Conservation (phyloP, 2,797 vertebrate species). For the Danio aesculapii region DNA sequence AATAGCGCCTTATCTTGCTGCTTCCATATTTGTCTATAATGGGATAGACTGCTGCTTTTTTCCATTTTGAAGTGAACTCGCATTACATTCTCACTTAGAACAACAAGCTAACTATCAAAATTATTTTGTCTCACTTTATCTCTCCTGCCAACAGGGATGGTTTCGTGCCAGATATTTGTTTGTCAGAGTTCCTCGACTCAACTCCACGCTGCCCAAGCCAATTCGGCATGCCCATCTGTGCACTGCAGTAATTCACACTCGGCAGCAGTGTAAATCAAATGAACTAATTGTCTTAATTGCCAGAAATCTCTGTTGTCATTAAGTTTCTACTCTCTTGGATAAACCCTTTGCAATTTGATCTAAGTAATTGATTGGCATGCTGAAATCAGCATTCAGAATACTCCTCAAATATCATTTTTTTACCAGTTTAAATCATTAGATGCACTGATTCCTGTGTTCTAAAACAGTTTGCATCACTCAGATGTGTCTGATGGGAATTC, state of each 20-base stretch:
- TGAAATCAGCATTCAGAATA: conserved; percentile 52
- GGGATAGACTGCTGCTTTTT: conserved; percentile 1
- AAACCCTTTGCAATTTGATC: conserved; percentile 68
- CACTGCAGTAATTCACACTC: conserved; percentile 53
- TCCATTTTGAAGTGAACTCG: conserved; percentile 15
- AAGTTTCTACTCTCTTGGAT: conserved; percentile 69
- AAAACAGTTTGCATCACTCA: not conserved
- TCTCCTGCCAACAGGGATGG: conserved; percentile 30
- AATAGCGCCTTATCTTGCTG: not conserved
- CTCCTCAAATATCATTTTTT: conserved; percentile 35
- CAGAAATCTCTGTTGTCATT: conserved; percentile 72
- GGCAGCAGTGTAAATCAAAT: conserved; percentile 70
- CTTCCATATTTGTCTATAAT: conserved; percentile 23
- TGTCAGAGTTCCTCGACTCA: conserved; percentile 46
- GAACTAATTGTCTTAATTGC: conserved; percentile 74
- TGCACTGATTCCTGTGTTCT: not conserved
- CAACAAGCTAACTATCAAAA: conserved; percentile 37
- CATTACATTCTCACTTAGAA: conserved; percentile 31
- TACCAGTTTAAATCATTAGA: not conserved
- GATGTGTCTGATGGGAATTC: no score
- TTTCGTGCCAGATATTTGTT: conserved; percentile 43
- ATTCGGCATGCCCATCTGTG: conserved; percentile 47
- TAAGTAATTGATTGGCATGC: conserved; percentile 66
- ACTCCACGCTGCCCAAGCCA: conserved; percentile 38
- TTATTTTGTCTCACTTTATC: conserved; percentile 42